phyloP scores from a whole-genome alignment of 2,113 vertebrate species.

The Crotalus tigris region DNA sequence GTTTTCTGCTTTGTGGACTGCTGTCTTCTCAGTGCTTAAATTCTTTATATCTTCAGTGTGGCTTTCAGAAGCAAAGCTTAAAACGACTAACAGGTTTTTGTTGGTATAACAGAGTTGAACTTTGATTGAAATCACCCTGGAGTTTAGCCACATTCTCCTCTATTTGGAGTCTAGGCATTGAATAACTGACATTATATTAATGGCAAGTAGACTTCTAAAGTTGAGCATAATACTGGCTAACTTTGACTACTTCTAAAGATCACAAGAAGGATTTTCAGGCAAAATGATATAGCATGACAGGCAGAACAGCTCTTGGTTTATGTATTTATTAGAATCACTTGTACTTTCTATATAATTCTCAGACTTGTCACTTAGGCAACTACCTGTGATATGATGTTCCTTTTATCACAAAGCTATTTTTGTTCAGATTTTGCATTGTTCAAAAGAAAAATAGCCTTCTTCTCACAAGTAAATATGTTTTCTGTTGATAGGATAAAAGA shows the following conservation, averaged over 20 bases:
- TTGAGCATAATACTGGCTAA: neutral
- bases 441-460: constrained; percentile 23
- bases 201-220: neutral
- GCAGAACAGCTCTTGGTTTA: neutral
- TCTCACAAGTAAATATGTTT: neutral
- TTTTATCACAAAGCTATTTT: neutral
- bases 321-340: neutral
- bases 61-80: constrained; percentile 26
- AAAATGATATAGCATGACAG: neutral
- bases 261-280: neutral
- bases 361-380: neutral
- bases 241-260: neutral
- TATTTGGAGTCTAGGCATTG: neutral
- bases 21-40: constrained; percentile 1
- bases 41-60: neutral
- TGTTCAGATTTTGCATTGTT: constrained; percentile 10
- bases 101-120: neutral
- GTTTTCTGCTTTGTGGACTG: neutral
- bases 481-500: constrained; percentile 6
- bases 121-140: neutral
- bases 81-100: neutral
- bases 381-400: neutral
- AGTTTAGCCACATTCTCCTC: neutral
- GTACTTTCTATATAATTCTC: neutral
- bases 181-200: neutral